Base-by-base conservation (phyloP, 2,113 vertebrate genomes). In the Neopipo cinnamomea region DNA sequence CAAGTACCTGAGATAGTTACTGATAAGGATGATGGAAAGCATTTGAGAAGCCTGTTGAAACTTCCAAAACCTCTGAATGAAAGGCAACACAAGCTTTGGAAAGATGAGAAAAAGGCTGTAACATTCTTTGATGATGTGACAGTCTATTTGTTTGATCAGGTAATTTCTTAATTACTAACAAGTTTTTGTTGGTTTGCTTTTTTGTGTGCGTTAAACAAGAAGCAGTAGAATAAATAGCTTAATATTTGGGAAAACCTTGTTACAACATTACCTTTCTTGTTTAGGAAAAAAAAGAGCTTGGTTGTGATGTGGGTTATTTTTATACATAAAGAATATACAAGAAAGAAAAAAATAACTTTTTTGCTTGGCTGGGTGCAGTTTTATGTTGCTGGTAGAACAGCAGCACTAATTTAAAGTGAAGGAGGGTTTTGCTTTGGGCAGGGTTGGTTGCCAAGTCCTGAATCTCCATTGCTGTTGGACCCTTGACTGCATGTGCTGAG, bases 81-180 rank as follows among this genome's bases (percentile, higher is more conserved):
- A n/a, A 88, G 17, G 67, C 91, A 81, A 2, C 79, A 72, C 0
- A 92, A 95, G 9, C 52, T 58, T 11, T 96, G 94, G 93, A 97
- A 96, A 93, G 97, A 96, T 79, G 97, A 97, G 66, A 97, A 98
- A 95, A 99, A 99, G 97, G 98, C 98, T 0, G 99, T 99, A 68
- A 99, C 98, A 0, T 99, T 99, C 96, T 99, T 99, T 52, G 99
- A 99, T 75, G 99, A 99, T 88, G 99, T 99, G 97, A 99, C 99
- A 0, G 99, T 99, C 94, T 99, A 99, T 96, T 98, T 99, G 77
- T 99, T 99, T 97, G 99, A 99, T 97, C 99, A 99, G 99, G 99
- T 99, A 98, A 35, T 23, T 41, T 46, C 39, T 21, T 39, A 33
- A 39, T 55, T 85, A 56, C 14, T 25, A 24, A 27, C 13, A 82